Evolutionary conservation across 2,888 invertebrate genomes (phyloP).

Genomic region (Paralinhomoeus sp.): DNA sequence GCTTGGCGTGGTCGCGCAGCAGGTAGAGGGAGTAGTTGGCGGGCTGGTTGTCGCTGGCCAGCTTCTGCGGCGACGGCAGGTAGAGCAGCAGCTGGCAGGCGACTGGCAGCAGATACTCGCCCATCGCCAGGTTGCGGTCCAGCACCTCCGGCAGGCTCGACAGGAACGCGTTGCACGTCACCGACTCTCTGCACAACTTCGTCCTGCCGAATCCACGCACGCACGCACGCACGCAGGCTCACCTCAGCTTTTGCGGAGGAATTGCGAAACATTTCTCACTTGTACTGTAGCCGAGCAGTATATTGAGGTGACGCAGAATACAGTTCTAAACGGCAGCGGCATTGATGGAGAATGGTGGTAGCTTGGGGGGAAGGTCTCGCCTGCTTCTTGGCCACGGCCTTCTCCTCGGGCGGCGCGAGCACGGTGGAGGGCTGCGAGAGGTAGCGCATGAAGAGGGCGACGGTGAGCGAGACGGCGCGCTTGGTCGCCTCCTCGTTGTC

Average conservation of each 20-base stretch:
- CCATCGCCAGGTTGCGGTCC: constrained; percentile 85
- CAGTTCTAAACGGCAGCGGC: constrained; percentile 45
- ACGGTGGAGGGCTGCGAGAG: constrained; percentile 7
- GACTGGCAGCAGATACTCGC: constrained; percentile 55
- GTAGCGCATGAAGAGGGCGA: constrained; percentile 68
- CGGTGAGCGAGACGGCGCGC: constrained; percentile 75
- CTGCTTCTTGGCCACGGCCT: constrained; percentile 44
- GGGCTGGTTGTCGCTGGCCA: constrained; percentile 37
- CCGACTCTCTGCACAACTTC: constrained; percentile 49
- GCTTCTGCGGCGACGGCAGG: constrained; percentile 50
- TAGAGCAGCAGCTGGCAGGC: constrained; percentile 55
- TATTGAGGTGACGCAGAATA: constrained; percentile 68
- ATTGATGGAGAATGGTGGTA: too few species aligned
- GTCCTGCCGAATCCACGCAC: too few species aligned
- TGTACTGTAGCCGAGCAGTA: constrained; percentile 72
- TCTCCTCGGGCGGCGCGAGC: constrained; percentile 47
- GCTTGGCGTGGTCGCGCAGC: constrained; percentile 49
- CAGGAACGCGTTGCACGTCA: constrained; percentile 84
- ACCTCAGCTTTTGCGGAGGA: constrained; percentile 63
- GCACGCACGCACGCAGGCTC: too few species aligned
- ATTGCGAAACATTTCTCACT: constrained; percentile 70
- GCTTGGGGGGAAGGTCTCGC: too few species aligned
- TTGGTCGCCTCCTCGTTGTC: constrained; percentile 81
- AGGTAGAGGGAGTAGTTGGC: constrained; percentile 46
- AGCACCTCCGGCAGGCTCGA: constrained; percentile 62